These are phyloP conservation scores for Argynnis bischoffii DNA, from an alignment of 2,888 invertebrate species.

Conservation along the genomic window DNA sequence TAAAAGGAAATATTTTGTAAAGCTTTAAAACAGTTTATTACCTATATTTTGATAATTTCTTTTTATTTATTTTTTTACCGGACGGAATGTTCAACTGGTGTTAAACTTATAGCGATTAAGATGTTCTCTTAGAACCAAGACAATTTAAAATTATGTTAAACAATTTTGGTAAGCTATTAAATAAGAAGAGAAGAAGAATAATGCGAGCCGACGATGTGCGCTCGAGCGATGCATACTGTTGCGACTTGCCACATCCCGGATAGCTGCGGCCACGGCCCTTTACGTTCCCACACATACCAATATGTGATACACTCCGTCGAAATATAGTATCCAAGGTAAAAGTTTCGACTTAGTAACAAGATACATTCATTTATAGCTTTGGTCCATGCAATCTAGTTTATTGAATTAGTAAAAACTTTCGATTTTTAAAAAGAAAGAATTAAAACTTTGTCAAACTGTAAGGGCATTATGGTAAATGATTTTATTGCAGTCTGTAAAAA, in stretches of 20 bases:
- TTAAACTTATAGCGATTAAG: too few species aligned
- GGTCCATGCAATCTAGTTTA: conserved; percentile 22
- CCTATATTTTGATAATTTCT: too few species aligned
- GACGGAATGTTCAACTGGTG: too few species aligned
- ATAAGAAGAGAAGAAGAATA: conserved; percentile 17
- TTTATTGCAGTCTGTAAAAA: too few species aligned
- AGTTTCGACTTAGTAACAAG: conserved; percentile 13
- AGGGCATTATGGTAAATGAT: too few species aligned
- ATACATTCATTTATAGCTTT: conserved; percentile 1
- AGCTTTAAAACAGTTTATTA: too few species aligned
- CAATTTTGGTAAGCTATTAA: neutral
- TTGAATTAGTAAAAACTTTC: conserved; percentile 15
- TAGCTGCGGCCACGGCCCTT: conserved; percentile 54
- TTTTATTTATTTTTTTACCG: too few species aligned
- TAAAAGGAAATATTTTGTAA: too few species aligned
- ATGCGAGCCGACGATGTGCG: conserved; percentile 44
- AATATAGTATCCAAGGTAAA: conserved; percentile 6
- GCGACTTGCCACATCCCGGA: conserved; percentile 82
- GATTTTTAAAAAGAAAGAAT: neutral
- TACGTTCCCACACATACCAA: conserved; percentile 46
- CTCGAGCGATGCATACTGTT: conserved; percentile 63
- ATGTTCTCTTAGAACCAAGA: too few species aligned
- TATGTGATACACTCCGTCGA: conserved; percentile 23
- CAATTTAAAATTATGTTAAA: neutral
- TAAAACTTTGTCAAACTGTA: too few species aligned